Evolutionary conservation across 2,888 invertebrate species (phyloP).

Genomic region (Drosophila algonquin): DNA sequence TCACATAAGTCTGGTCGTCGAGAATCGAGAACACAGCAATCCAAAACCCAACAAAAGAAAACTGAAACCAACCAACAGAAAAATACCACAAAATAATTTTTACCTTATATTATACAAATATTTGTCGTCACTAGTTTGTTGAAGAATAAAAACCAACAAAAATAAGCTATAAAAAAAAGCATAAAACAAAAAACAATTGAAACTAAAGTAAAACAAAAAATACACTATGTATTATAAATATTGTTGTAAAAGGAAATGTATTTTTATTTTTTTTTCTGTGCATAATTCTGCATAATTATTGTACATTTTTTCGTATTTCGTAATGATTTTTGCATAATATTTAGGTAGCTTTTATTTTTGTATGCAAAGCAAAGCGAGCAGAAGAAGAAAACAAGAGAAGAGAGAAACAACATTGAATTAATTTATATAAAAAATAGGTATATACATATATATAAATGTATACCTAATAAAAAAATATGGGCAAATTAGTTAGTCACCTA

Average conservation of each 20-base stretch:
- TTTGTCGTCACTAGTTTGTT: no score
- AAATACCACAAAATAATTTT: conserved; percentile 30
- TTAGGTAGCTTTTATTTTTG: conserved; percentile 71
- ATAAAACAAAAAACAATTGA: conserved; percentile 12
- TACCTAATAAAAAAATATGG: conserved; percentile 35
- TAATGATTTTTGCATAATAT: conserved; percentile 70
- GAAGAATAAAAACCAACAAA: conserved; percentile 29
- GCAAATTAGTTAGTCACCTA: conserved; percentile 62
- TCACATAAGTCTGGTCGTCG: conserved; percentile 75
- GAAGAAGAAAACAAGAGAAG: conserved; percentile 37
- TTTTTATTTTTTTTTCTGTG: conserved; percentile 11
- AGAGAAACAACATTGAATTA: conserved; percentile 55
- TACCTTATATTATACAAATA: conserved; percentile 40
- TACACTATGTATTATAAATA: conserved; percentile 51
- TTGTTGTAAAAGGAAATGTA: conserved; percentile 41
- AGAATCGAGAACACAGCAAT: conserved; percentile 62
- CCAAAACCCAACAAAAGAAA: conserved; percentile 61
- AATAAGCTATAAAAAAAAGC: conserved; percentile 63
- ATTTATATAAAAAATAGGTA: conserved; percentile 54
- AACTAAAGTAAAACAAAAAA: conserved; percentile 39
- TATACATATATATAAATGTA: conserved; percentile 10
- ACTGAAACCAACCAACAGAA: conserved; percentile 64
- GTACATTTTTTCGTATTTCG: conserved; percentile 58
- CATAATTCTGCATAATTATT: conserved; percentile 8
- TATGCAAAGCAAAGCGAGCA: conserved; percentile 67